phyloP scores from a whole-genome alignment of 1,140 invertebrate genomes.

The Leptinotarsa lineolata region DNA sequence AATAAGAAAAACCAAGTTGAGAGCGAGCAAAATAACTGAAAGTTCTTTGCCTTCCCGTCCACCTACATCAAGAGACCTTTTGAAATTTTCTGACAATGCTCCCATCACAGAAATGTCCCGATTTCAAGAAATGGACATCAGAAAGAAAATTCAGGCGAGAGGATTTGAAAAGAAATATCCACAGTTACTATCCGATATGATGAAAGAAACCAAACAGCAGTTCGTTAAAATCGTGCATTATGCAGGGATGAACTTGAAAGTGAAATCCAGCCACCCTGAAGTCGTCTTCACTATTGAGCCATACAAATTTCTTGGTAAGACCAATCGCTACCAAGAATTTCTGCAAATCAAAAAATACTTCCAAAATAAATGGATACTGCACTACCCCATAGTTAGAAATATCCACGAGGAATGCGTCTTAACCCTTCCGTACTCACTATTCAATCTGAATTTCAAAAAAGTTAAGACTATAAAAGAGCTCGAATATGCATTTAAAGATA shows the following conservation, averaged over 20 bases:
- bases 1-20: slow-evolving; percentile 34
- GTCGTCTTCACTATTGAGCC: slow-evolving; percentile 31
- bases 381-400: slow-evolving; percentile 65
- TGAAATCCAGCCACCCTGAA: slow-evolving; percentile 30
- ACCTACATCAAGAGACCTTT: slow-evolving; percentile 30
- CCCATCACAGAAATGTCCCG: slow-evolving; percentile 41
- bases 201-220: slow-evolving; percentile 38
- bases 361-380: slow-evolving; percentile 60
- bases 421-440: slow-evolving; percentile 56
- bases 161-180: slow-evolving; percentile 35
- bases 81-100: slow-evolving; percentile 33
- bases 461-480: slow-evolving; percentile 62
- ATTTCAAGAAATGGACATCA: slow-evolving; percentile 41
- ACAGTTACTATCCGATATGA: slow-evolving; percentile 35
- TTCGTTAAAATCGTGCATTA: slow-evolving; percentile 38
- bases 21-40: background rate
- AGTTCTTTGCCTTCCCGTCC: background rate
- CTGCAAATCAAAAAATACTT: slow-evolving; percentile 62
- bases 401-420: slow-evolving; percentile 62
- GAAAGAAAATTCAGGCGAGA: slow-evolving; percentile 33
- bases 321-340: slow-evolving; percentile 62
- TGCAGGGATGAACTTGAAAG: slow-evolving; percentile 35
- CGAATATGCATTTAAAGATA: slow-evolving; percentile 53
- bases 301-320: slow-evolving; percentile 63
- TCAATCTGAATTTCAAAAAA: slow-evolving; percentile 36